Evolutionary conservation across 2,888 invertebrate species (phyloP).

Genomic region (Odiellus spinosus): DNA sequence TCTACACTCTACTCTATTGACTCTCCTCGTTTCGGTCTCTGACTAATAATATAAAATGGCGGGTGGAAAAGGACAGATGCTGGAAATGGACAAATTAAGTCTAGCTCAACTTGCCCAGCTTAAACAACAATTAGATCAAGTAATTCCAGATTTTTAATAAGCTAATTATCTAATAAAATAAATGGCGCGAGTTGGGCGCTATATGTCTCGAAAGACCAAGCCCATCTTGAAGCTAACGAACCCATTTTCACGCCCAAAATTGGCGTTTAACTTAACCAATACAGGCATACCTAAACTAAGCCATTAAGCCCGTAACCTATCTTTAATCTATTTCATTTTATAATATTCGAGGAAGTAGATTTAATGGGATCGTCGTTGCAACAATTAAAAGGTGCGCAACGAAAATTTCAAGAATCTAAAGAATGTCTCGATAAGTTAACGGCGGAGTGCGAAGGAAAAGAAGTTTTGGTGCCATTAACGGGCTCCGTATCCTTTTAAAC

Average conservation of each 20-base stretch:
- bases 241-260: too few species aligned
- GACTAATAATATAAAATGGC: too few species aligned
- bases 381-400: conserved; percentile 49
- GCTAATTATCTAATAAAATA: neutral
- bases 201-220: too few species aligned
- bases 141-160: conserved; percentile 29
- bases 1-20: too few species aligned
- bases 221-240: too few species aligned
- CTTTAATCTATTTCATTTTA: too few species aligned
- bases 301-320: too few species aligned
- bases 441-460: conserved; percentile 57
- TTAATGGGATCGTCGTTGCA: conserved; percentile 79
- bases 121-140: conserved; percentile 74
- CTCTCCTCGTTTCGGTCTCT: too few species aligned
- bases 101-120: conserved; percentile 64
- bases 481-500: conserved; percentile 47
- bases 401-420: conserved; percentile 22
- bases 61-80: conserved; percentile 38
- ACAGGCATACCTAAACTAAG: too few species aligned
- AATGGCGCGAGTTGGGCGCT: too few species aligned
- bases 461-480: conserved; percentile 81
- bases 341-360: conserved; percentile 47
- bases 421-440: conserved; percentile 40
- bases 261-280: too few species aligned
- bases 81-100: conserved; percentile 62